Evolutionary conservation across 2,888 invertebrate species (phyloP), one percentile per base, ranked within the genome.

Genomic region (Perithous albicinctus): DNA sequence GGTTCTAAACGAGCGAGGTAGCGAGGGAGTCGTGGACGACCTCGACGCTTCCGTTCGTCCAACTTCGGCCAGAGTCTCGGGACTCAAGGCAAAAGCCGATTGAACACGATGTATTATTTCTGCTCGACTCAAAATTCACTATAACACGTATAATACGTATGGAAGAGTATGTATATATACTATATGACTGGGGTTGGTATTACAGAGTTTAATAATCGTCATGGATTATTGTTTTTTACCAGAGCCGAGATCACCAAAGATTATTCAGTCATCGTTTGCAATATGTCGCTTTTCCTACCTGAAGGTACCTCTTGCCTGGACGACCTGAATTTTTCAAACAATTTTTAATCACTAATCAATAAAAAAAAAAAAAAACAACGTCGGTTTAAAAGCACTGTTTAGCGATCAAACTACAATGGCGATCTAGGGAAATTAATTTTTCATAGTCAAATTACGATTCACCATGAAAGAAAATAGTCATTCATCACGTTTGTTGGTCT

Each of bases 71-170:
- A 18, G 64, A 56, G 80, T 46, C 67, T 61, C 35, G 38, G 56
- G 67, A 29, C 67, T 63, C 72, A 74, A 82, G 61, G 73, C 48
- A 61, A 66, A 41, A 74, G 38, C 83, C 86, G 85, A 84, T 80
- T 84, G 83, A 84, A 72, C 80, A 79, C 85, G 86, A 86, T 84
- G 86, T 84, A 84, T 86, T 86, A 86, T 86, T 85, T 85, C 84
- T 84, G 84, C 75, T 83, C 85, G 80, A 85, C 84, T 87, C 84
- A 85, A 87, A 85, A 82, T 78, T 80, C 70, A 43, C n/a, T 66
- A 76, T 54, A 61, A 54, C 43, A 35, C 23, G n/a, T 54, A 1
- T 61, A 20, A 51, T 26, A 38, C 38, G 38, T 41, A n/a, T 48
- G 23, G 12, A 10, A 7, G 18, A 29, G 59, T 59, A 26, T 41